Evolutionary conservation across 2,888 invertebrate genomes (phyloP), one percentile per base, ranked within the genome.

Genomic region (Drosophila nr. medialis): DNA sequence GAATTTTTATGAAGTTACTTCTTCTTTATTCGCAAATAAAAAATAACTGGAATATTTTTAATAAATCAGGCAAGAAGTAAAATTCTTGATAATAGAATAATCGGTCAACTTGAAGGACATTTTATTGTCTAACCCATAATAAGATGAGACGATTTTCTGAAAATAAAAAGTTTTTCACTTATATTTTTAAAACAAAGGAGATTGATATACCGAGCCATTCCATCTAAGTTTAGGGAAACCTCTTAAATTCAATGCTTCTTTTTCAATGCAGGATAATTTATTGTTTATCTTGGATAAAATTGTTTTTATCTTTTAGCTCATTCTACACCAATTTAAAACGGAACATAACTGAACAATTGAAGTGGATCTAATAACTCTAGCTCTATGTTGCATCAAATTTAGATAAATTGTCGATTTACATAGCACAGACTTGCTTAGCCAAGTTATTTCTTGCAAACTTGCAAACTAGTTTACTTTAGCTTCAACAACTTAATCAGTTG

Each of bases 1-100:
- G 79, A 2, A 64, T 64, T 75, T 78, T 81, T 63, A 65, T 64
- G 53, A 53, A 55, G 51, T 56, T 65, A 36, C 40, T 10, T n/a
- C 40, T 5, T 5, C 1, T 5, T 11, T 21, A 11, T 5, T 5
- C 5, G n/a, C 11, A 7, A 45, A 4, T 15, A 2, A 24, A 8
- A 15, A 24, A 7, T 15, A 8, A 1, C 4, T 24, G 4, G 4
- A 4, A 8, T 2, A 21, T 42, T n/a, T n/a, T 6, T 11, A 13
- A 21, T 45, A 13, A 45, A 7, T 45, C 2, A 4, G 1, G 13
- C 4, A 13, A 42, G 6, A n/a, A 13, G 30, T 30, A 30, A 8
- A 10, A 10, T 32, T 10, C 0, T 32, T 10, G 3, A 32, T 10
- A 32, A 32, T 32, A 32, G 32, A 32, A 32, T 32, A 11, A 32